These are phyloP conservation scores for Platysteira castanea DNA, from an alignment of 2,113 vertebrate genomes.

Conservation along the genomic window DNA sequence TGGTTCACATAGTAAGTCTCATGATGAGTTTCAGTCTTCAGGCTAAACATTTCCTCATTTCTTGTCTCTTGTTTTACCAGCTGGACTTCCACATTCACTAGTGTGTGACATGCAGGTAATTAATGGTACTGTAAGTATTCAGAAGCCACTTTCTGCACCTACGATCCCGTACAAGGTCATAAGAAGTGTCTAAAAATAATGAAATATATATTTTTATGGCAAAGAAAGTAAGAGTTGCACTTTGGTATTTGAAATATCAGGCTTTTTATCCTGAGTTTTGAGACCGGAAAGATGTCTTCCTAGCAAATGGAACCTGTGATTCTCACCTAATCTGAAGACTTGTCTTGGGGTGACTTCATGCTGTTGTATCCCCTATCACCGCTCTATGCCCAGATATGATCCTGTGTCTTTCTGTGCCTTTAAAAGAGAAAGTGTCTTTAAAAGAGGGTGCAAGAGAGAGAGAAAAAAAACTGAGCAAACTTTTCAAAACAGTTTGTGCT, in stretches of 20 bases:
- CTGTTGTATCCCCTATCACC: too few species aligned
- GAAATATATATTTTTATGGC: not conserved
- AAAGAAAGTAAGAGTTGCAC: not conserved
- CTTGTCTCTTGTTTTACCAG: not conserved
- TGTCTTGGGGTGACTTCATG: too few species aligned
- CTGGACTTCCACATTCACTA: not conserved
- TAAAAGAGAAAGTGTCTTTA: too few species aligned
- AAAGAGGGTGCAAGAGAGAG: too few species aligned
- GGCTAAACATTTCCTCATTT: not conserved
- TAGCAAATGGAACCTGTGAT: not conserved
- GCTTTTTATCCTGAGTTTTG: not conserved
- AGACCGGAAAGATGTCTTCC: not conserved
- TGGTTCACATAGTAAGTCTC: not conserved
- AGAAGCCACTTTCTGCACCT: not conserved
- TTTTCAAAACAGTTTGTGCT: too few species aligned
- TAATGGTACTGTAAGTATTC: not conserved
- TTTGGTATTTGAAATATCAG: not conserved
- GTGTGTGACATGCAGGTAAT: not conserved
- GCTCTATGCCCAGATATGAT: too few species aligned
- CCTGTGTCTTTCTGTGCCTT: too few species aligned
- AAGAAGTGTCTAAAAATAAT: not conserved
- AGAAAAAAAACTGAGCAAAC: too few species aligned
- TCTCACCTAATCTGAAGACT: not conserved
- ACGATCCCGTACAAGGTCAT: not conserved
- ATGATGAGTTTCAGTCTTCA: not conserved